Evolutionary conservation across 53 echinoderm and acorn worm species (phyloP), one percentile per base, ranked within the genome.

Genomic region (Mesocentrotus franciscanus): DNA sequence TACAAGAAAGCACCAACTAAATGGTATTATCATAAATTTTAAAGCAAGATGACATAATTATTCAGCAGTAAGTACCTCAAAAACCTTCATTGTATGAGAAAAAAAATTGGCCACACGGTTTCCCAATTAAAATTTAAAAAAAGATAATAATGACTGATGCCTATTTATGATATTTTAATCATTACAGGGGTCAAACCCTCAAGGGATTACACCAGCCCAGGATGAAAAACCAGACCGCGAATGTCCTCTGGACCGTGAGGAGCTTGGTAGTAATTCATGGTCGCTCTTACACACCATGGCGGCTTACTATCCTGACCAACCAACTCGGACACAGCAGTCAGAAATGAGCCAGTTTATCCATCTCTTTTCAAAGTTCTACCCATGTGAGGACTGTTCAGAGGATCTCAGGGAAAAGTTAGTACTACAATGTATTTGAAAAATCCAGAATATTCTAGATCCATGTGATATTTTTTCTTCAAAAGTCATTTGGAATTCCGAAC

Each of bases 251-350:
- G 99, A 99, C 85, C 96, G 98, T 71, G 98, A 98, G 84, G 99
- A 99, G 93, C 97, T 99, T 22, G 99, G 99, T 59, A 96, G 97
- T 17, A 99, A 99, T 93, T 97, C 99, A 27, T 99, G 99, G 99
- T 99, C 99, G 60, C 97, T 99, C 72, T 97, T 99, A 6, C 99
- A 99, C 93, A 98, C 99, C 8, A 99, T 97, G 96, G 98, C 99
- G 10, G 99, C 98, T 2, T 99, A 99, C 60, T 99, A 99, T 81
- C 99, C 99, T 66, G 97, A 99, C 90, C 90, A 97, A 90, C 99
- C 99, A 16, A 85, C 96, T 4, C 26, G 85, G 90, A 96, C 92
- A 9, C 96, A 99, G 84, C 97, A 99, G 92, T 93, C 94, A 17
- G 99, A 99, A 60, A 99, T 99, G 99, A 96, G 93, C 11, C 99